Evolutionary conservation across 2,888 invertebrate genomes (phyloP), one percentile per base, ranked within the genome.

Genomic region (Argyra leucocephala): DNA sequence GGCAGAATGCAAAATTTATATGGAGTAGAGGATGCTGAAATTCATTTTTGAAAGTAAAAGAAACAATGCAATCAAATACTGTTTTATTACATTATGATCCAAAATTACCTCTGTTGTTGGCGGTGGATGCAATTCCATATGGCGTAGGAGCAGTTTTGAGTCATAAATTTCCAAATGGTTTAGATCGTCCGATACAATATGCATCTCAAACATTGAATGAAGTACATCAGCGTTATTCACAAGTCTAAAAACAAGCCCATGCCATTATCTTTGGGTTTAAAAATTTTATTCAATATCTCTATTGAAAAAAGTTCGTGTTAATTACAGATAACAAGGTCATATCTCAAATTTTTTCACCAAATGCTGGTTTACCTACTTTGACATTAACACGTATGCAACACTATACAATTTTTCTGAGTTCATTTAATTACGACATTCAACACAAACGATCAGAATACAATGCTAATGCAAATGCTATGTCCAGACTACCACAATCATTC

Each of bases 201-300:
- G 76, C 76, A 6, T 77, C 74, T 9, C 69, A 69, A 71, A 76
- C 70, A 59, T 71, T 73, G 65, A 72, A 60, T 67, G 70, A 63
- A 62, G 70, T 71, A 3, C 70, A 78, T 63, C 70, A 71, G 66
- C 68, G 69, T 48, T 73, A 75, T 67, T 76, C 67, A 18, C 70
- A 72, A 63, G 66, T 72, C 6, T 73, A 74, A 61, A 68, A 69
- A 12, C 72, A 74, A 70, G 78, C 75, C 0, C 71, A 76, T n/a
- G 72, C 74, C 4, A 70, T 79, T 7, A 69, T 76, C 23, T 80
- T 70, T 66, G 76, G 73, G 1, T 70, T 79, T 1, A 70, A 71
- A 24, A 74, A 74, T 68, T 81, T 81, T 69, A 73, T 76, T 66
- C 71, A 75, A 15, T 81, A 76, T 68, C 24, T 80, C 1, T 74